These are phyloP conservation scores for Cyprinodon variegatus DNA, from an alignment of 2,113 vertebrate species.

Conservation along the genomic window DNA sequence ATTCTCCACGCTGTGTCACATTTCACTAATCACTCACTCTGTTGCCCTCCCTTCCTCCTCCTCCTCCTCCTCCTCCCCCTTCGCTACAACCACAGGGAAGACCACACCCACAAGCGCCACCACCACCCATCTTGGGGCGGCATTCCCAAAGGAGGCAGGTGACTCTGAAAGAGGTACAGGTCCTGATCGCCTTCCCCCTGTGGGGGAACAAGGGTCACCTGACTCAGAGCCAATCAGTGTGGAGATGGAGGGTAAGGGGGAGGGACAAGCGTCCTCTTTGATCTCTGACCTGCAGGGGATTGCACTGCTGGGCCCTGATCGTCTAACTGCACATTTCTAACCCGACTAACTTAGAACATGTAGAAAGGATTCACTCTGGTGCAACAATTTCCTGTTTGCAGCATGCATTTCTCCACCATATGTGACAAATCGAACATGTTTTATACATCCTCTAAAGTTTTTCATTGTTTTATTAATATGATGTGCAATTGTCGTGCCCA, in stretches of 20 bases:
- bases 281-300: slow-evolving; percentile 72
- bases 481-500: background rate
- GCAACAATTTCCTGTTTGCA: slow-evolving; percentile 21
- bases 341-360: slow-evolving; percentile 53
- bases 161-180: slow-evolving; percentile 83
- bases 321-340: slow-evolving; percentile 61
- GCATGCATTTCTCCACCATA: background rate
- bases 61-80: slow-evolving; percentile 53
- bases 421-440: background rate
- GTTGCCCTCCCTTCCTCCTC: slow-evolving; percentile 62
- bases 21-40: slow-evolving; percentile 81
- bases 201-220: slow-evolving; percentile 82
- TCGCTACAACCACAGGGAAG: slow-evolving; percentile 83
- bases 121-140: slow-evolving; percentile 79
- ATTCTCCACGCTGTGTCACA: slow-evolving; percentile 65
- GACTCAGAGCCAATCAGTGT: slow-evolving; percentile 85
- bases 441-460: background rate
- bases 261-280: slow-evolving; percentile 63
- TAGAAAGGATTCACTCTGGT: slow-evolving; percentile 41
- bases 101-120: slow-evolving; percentile 83
- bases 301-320: slow-evolving; percentile 74
- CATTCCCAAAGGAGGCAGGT: slow-evolving; percentile 80
- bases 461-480: background rate
- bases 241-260: slow-evolving; percentile 90
- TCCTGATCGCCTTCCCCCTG: slow-evolving; percentile 79